Evolutionary conservation across 2,888 invertebrate species (phyloP), one percentile per base, ranked within the genome.

Genomic region (Drosophila prolongata): DNA sequence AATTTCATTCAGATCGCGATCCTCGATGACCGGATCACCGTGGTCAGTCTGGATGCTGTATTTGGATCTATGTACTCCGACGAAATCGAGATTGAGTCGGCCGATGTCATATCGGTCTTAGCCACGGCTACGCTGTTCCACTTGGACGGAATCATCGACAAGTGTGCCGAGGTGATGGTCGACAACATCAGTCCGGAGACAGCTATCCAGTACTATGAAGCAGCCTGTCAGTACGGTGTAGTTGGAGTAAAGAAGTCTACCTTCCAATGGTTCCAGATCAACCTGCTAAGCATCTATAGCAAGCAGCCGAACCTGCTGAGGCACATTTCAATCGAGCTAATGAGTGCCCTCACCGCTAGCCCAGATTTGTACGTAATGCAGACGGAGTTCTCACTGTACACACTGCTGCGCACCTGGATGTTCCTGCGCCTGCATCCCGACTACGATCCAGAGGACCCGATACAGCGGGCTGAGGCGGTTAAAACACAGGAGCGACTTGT

Each of bases 1-100:
- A 93, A 94, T 77, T 93, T 94, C 68, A 94, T 96, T 42, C 93
- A 92, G 60, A 95, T 96, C 57, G 94, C 95, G 91, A 95, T 96
- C 55, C 93, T 94, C 3, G 96, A 96, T 93, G 94, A 95, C 13
- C 94, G 95, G 71, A 95, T 96, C 67, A 95, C 94, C 5, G 87
- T 93, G 61, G 94, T 95, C 62, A 96, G 96, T 30, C 91, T 96
- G 62, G 93, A 94, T 80, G 94, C 94, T 30, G 95, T 96, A 1
- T 94, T 96, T 80, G 96, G 96, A 14, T 96, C 96, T 2, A 93
- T 96, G 82, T 96, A 96, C 89, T 94, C 94, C 76, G 95, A 96
- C 89, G 96, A 96, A 92, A 94, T 96, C 3, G 94, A 94, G 67
- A 93, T 96, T 42, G 95, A 95, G 78, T 95, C 95, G 5, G 93